A percentile compares a stretch with the other conserved stretches of the same genome.
These are phyloP conservation scores for Thunnus thynnus DNA, from an alignment of 2,113 vertebrate species.

Conservation along the genomic window DNA sequence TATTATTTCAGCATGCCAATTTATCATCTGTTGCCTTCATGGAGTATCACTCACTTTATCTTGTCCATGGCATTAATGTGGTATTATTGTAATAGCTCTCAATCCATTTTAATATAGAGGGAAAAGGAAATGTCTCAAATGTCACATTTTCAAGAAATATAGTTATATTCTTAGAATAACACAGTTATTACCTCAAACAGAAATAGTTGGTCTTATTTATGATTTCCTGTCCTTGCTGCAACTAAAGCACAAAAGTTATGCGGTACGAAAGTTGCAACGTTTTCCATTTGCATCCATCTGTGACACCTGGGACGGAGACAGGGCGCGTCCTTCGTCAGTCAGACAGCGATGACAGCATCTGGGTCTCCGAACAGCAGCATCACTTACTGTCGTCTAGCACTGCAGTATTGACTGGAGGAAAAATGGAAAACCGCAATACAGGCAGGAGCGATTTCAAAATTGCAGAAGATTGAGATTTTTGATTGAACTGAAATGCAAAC, in stretches of 20 bases:
- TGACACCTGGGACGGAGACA: constrained; percentile 53
- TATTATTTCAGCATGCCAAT: constrained; percentile 46
- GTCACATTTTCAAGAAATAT: constrained; percentile 28
- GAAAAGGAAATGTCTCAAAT: constrained; percentile 17
- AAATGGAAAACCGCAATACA: constrained; percentile 2
- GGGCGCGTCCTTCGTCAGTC: constrained; percentile 65
- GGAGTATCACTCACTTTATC: constrained; percentile 44
- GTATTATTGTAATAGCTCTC: constrained; percentile 26
- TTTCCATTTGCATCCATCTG: constrained; percentile 40
- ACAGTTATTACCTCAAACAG: not conserved
- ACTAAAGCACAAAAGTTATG: constrained; percentile 6
- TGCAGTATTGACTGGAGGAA: constrained; percentile 39
- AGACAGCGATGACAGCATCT: constrained; percentile 60
- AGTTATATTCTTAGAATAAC: constrained; percentile 3
- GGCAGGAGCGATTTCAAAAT: constrained; percentile 19
- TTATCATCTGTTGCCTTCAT: constrained; percentile 40
- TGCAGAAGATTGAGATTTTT: constrained; percentile 24
- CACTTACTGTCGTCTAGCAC: constrained; percentile 47
- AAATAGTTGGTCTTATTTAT: constrained; percentile 12
- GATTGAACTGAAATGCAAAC: constrained; percentile 3
- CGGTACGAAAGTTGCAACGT: not conserved
- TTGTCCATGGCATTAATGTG: constrained; percentile 39
- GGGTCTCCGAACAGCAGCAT: constrained; percentile 45
- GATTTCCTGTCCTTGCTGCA: not conserved
- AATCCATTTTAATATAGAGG: constrained; percentile 49